A percentile compares a stretch with the other conserved stretches of the same genome.
These are phyloP conservation scores for Micropoecilia bifurca DNA, from an alignment of 2,797 vertebrate genomes.

Conservation along the genomic window DNA sequence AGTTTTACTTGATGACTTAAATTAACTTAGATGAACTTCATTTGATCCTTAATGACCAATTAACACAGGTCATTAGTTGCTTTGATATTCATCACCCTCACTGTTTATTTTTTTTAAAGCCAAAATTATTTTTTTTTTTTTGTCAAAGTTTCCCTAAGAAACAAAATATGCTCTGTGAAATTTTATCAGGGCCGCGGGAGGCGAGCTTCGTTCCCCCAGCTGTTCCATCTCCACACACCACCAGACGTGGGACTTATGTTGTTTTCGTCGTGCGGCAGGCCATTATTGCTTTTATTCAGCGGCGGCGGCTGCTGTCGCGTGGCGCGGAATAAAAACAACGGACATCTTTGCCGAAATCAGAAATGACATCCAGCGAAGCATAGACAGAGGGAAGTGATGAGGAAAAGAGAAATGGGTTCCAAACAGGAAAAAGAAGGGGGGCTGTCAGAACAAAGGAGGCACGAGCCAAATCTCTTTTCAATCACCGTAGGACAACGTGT, in stretches of 20 bases:
- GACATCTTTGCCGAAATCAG: constrained; percentile 6
- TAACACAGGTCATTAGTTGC: too few species aligned
- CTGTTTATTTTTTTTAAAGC: neutral
- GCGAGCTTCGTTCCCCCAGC: neutral
- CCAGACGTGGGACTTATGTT: neutral
- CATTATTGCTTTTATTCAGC: constrained; percentile 9
- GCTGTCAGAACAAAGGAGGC: neutral
- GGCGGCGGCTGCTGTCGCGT: neutral
- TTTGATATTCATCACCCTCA: neutral
- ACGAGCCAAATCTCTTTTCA: constrained; percentile 9
- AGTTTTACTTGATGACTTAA: too few species aligned
- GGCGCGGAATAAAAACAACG: constrained; percentile 5
- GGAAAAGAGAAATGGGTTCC: neutral
- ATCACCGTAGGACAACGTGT: neutral
- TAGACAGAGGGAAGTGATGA: constrained; percentile 5
- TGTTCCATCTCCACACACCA: neutral
- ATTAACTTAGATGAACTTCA: too few species aligned
- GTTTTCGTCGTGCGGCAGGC: constrained; percentile 1
- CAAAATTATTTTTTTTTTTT: neutral
- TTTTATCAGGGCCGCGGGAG: neutral
- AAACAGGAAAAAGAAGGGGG: neutral
- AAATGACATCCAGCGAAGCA: constrained; percentile 3
- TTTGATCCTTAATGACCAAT: too few species aligned
- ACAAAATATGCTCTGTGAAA: neutral
- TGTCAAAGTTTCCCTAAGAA: neutral